These are phyloP conservation scores for Eilema depressum DNA, from an alignment of 2,888 invertebrate species.

Conservation along the genomic window DNA sequence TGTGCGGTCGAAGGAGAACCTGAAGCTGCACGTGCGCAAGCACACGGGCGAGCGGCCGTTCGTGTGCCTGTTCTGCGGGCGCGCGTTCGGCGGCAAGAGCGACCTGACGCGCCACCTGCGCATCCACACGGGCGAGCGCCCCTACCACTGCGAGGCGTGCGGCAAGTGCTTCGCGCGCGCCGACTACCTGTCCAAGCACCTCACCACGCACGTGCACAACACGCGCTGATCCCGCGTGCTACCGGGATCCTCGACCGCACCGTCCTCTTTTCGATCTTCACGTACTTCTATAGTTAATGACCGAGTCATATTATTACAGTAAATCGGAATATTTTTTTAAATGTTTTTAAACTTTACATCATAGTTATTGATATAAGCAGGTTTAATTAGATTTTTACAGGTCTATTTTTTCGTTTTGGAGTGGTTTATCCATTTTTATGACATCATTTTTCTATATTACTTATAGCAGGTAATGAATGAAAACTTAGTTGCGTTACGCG, in stretches of 20 bases:
- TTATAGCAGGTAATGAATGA: constrained; percentile 57
- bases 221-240: constrained; percentile 73
- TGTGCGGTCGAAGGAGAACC: constrained; percentile 95
- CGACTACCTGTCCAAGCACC: constrained; percentile 96
- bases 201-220: constrained; percentile 95
- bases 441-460: constrained; percentile 80
- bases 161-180: constrained; percentile 97
- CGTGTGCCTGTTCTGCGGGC: constrained; percentile 95
- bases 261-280: constrained; percentile 55
- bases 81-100: constrained; percentile 96
- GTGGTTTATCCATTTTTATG: constrained; percentile 75
- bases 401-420: constrained; percentile 79
- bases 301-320: constrained; percentile 76
- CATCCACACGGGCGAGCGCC: constrained; percentile 95
- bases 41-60: constrained; percentile 96
- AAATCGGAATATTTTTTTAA: constrained; percentile 85
- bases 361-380: constrained; percentile 75
- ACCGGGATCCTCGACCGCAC: constrained; percentile 54
- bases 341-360: constrained; percentile 82
- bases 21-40: constrained; percentile 95
- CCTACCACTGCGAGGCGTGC: constrained; percentile 97
- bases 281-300: constrained; percentile 64
- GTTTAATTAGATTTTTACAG: constrained; percentile 81
- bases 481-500: constrained; percentile 37
- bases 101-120: constrained; percentile 94